Evolutionary conservation across 2,113 vertebrate genomes (phyloP).

Genomic region (Penelope pileata): DNA sequence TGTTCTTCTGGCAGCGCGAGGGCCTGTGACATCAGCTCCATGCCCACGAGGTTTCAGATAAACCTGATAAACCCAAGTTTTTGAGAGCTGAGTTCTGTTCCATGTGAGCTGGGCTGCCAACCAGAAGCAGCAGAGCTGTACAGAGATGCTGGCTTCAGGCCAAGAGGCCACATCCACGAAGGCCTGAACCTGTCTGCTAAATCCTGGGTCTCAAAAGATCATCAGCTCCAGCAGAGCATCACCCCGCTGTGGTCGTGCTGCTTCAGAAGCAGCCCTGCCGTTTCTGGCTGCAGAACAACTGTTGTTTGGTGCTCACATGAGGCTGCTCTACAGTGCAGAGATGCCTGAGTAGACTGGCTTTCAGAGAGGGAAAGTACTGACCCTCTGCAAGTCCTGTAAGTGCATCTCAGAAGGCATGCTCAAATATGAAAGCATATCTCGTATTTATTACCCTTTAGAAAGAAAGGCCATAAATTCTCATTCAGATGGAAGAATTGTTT

Average conservation of each 20-base stretch:
- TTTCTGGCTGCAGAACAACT: not conserved
- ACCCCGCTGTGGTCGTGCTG: fast-evolving
- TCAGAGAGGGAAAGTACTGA: not conserved
- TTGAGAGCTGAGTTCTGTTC: not conserved
- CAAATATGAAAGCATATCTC: conserved; percentile 46
- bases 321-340: not conserved
- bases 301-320: not conserved
- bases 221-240: not conserved
- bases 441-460: conserved; percentile 25
- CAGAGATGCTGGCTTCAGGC: not conserved
- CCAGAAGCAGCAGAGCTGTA: not conserved
- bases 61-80: not conserved
- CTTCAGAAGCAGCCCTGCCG: fast-evolving
- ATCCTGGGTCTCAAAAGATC: not conserved
- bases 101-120: not conserved
- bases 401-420: not conserved
- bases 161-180: fast-evolving
- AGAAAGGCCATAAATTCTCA: not conserved
- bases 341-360: not conserved
- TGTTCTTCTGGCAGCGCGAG: not conserved
- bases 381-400: not conserved
- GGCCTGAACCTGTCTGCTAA: not conserved
- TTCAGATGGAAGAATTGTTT: not conserved
- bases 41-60: not conserved
- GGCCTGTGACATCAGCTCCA: not conserved